phyloP scores from a whole-genome alignment of 2,113 vertebrate genomes.

The Pionites leucogaster region DNA sequence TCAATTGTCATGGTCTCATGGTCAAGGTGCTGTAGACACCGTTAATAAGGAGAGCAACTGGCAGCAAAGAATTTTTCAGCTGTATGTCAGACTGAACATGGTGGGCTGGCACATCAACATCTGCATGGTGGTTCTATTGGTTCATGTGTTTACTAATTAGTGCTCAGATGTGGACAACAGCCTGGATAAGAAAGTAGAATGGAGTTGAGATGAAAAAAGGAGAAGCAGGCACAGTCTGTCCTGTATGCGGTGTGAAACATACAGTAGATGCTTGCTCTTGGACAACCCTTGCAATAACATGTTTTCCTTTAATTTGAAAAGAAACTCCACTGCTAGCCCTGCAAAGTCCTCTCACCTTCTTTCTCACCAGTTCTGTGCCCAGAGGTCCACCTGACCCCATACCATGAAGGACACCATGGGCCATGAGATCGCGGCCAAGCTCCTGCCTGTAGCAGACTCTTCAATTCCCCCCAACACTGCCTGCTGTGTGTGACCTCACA shows the following conservation, averaged over 20 bases:
- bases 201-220: not conserved
- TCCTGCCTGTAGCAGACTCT: not conserved
- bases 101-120: not conserved
- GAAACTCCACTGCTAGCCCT: accelerated
- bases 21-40: not conserved
- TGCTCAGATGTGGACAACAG: not conserved
- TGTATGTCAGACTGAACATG: accelerated
- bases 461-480: accelerated
- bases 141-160: not conserved
- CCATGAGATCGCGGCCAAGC: not conserved
- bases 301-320: not conserved
- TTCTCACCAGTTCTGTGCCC: not conserved
- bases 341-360: not conserved
- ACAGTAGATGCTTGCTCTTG: not conserved
- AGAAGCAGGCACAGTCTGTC: not conserved
- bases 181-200: not conserved
- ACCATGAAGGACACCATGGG: too few species aligned
- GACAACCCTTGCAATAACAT: not conserved
- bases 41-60: not conserved
- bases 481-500: accelerated
- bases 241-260: not conserved
- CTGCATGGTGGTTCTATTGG: accelerated
- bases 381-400: accelerated
- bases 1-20: slow-evolving; percentile 37
- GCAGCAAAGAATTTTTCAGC: accelerated